These are phyloP conservation scores for Ginglymostoma cirratum DNA, from an alignment of 2,113 vertebrate genomes.

Conservation along the genomic window DNA sequence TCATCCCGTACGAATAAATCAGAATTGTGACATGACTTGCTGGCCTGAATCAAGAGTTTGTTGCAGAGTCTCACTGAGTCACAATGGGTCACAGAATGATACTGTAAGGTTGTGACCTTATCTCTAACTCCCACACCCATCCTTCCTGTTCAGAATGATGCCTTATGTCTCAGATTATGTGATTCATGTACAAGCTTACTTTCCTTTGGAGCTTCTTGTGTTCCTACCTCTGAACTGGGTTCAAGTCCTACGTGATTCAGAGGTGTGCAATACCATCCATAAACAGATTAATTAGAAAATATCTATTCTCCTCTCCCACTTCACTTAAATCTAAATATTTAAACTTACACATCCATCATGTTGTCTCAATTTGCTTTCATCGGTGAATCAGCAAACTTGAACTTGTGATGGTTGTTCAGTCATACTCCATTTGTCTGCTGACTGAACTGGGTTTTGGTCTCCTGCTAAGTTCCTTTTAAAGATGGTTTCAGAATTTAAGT, in stretches of 20 bases:
- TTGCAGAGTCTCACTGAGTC: not conserved
- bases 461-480: not conserved
- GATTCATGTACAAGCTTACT: not conserved
- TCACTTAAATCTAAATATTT: not conserved
- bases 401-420: not conserved
- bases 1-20: not conserved
- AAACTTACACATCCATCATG: not conserved
- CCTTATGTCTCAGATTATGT: not conserved
- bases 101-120: not conserved
- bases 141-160: not conserved
- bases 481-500: not conserved
- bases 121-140: not conserved
- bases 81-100: not conserved
- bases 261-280: too few species aligned
- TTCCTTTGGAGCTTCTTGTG: too few species aligned
- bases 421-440: not conserved
- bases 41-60: not conserved
- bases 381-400: not conserved
- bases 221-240: too few species aligned
- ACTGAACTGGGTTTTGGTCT: not conserved
- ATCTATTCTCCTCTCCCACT: not conserved
- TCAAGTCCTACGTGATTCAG: too few species aligned
- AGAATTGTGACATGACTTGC: not conserved
- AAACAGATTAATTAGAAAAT: too few species aligned
- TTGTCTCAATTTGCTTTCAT: not conserved